phyloP scores from a whole-genome alignment of 2,113 vertebrate genomes.

The human region GRCh38 chr3:127970501-127971000 shows the following conservation, averaged over 20 bases:
- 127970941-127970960: background rate
- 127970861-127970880: background rate
- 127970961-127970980: background rate
- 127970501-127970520: background rate
- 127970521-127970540: background rate
- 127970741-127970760: background rate
- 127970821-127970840: background rate
- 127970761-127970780: background rate
- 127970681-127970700: background rate
- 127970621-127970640: too few species aligned
- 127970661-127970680: background rate
- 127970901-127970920: background rate
- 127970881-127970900: background rate
- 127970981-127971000: background rate
- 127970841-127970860: background rate
- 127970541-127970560: rapidly evolving
- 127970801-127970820: background rate
- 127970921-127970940: background rate
- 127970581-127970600: background rate
- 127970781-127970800: background rate
- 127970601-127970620: background rate
- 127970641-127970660: background rate
- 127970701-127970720: background rate
- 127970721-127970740: background rate
- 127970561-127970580: too few species aligned